These are phyloP conservation scores for Portevinia maculata DNA, from an alignment of 2,888 invertebrate species.

Conservation along the genomic window DNA sequence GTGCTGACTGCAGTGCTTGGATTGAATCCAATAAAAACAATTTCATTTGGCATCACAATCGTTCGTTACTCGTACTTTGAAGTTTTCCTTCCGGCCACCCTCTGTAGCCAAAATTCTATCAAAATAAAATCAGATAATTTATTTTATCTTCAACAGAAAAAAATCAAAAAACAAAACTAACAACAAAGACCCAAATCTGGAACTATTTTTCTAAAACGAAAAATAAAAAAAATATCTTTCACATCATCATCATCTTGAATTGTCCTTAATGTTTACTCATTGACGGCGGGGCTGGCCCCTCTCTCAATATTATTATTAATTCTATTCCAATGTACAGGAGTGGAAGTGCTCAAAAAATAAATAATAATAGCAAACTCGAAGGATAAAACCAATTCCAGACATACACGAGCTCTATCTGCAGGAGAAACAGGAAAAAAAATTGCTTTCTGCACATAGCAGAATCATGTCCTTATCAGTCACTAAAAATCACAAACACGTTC, in stretches of 20 bases:
- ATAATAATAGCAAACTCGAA: not conserved
- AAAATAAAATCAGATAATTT: constrained; percentile 55
- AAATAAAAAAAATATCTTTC: constrained; percentile 69
- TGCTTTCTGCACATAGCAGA: constrained; percentile 28
- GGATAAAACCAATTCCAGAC: constrained; percentile 53
- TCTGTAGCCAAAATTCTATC: not conserved
- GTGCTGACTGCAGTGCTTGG: constrained; percentile 61
- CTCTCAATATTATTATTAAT: constrained; percentile 57
- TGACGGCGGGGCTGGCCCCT: not conserved
- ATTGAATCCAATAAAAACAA: constrained; percentile 68
- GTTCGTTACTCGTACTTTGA: constrained; percentile 41
- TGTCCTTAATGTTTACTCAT: constrained; percentile 37
- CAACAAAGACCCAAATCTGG: constrained; percentile 41
- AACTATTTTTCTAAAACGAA: constrained; percentile 63
- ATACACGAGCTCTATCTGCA: constrained; percentile 45
- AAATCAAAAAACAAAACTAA: constrained; percentile 8
- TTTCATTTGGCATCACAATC: constrained; percentile 62
- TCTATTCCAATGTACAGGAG: constrained; percentile 51
- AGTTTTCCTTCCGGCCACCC: constrained; percentile 18
- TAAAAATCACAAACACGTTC: constrained; percentile 69
- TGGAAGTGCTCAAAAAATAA: constrained; percentile 15
- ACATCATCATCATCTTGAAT: constrained; percentile 55
- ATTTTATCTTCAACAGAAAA: constrained; percentile 31
- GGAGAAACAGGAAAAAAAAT: not conserved
- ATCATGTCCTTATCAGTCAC: constrained; percentile 69